phyloP scores from a whole-genome alignment of 2,797 vertebrate species.

The Leptodactylus fallax region DNA sequence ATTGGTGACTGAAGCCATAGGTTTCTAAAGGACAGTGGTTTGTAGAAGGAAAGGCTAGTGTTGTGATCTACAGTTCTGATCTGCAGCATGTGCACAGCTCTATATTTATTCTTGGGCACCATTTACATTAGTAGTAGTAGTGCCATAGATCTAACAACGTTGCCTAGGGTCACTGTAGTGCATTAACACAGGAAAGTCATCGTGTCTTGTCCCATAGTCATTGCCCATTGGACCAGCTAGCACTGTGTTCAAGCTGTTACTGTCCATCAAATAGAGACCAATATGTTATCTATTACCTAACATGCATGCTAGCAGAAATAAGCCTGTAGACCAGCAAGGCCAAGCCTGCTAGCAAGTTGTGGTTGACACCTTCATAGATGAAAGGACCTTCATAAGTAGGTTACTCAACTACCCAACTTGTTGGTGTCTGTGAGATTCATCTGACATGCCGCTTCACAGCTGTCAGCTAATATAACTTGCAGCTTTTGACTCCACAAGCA shows the following conservation, averaged over 20 bases:
- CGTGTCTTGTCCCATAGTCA: neutral
- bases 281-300: neutral
- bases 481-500: slow-evolving; percentile 36
- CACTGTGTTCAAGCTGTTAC: neutral
- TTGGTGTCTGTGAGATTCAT: slow-evolving; percentile 46
- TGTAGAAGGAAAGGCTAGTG: too few relatives aligned
- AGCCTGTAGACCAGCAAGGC: slow-evolving; percentile 15
- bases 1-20: neutral
- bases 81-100: too few relatives aligned
- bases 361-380: slow-evolving; percentile 44
- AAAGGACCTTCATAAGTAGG: slow-evolving; percentile 24
- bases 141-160: neutral
- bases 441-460: slow-evolving; percentile 33
- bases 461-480: slow-evolving; percentile 26
- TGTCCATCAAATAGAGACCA: neutral
- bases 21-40: too few relatives aligned
- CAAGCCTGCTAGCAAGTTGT: slow-evolving; percentile 4
- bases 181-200: neutral
- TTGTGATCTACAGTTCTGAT: too few relatives aligned
- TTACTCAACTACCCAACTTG: slow-evolving; percentile 15
- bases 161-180: neutral
- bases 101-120: neutral
- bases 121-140: neutral
- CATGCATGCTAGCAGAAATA: neutral
- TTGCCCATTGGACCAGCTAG: neutral